Percentiles rank a stretch among this genome's conserved stretches.
These are phyloP conservation scores for Mimumesa dahlbomi DNA, from an alignment of 2,888 invertebrate species.

Conservation along the genomic window DNA sequence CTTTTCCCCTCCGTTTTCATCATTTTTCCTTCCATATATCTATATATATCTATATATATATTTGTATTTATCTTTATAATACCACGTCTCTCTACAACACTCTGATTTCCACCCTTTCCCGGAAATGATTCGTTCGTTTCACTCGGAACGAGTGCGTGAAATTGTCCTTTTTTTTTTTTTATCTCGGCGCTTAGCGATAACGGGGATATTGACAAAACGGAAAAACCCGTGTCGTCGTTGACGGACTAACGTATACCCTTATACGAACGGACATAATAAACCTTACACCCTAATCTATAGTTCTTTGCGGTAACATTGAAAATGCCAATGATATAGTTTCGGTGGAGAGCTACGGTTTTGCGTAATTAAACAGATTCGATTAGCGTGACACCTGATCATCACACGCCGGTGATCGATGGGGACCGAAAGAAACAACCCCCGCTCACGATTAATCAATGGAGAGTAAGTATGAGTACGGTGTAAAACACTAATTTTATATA, in stretches of 20 bases:
- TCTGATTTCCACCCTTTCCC: too few relatives aligned
- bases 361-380: background rate
- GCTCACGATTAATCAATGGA: constrained; percentile 31
- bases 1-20: background rate
- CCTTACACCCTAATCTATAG: constrained; percentile 36
- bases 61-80: too few relatives aligned
- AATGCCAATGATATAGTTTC: constrained; percentile 40
- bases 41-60: too few relatives aligned
- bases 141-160: background rate
- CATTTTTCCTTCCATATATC: background rate
- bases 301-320: constrained; percentile 36
- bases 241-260: constrained; percentile 26
- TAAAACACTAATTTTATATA: constrained; percentile 79
- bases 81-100: too few relatives aligned
- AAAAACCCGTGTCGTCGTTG: background rate
- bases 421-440: background rate
- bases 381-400: background rate
- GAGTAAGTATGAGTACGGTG: constrained; percentile 69
- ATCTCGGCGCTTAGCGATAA: background rate
- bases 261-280: constrained; percentile 44
- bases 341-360: constrained; percentile 26
- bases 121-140: too few relatives aligned
- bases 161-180: background rate
- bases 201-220: background rate
- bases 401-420: background rate